A percentile compares a stretch with the other conserved stretches of the same genome.
Evolutionary conservation across 2,888 invertebrate genomes (phyloP).

Genomic region (Acronicta aceris): DNA sequence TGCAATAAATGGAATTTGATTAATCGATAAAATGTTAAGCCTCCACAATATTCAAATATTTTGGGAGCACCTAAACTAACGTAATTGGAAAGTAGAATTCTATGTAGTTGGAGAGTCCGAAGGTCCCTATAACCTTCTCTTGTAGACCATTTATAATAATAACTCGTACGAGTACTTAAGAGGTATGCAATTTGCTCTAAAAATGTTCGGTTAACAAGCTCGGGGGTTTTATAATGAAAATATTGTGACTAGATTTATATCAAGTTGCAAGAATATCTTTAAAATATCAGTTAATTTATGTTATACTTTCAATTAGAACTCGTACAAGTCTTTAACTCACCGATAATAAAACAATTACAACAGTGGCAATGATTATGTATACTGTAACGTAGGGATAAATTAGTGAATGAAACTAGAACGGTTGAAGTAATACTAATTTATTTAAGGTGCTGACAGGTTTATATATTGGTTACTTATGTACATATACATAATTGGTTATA

Average conservation of each 20-base stretch:
- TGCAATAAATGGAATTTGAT: conserved; percentile 7
- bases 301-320: neutral
- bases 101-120: conserved; percentile 15
- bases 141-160: conserved; percentile 19
- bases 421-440: too few relatives aligned
- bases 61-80: conserved; percentile 5
- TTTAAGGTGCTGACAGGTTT: too few relatives aligned
- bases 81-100: conserved; percentile 26
- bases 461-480: too few relatives aligned
- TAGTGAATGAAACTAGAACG: too few relatives aligned
- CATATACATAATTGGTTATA: too few relatives aligned
- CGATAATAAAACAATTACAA: too few relatives aligned
- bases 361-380: too few relatives aligned
- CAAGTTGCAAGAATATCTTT: neutral
- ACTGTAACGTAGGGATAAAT: too few relatives aligned
- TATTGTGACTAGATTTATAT: neutral
- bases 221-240: neutral
- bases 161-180: conserved; percentile 7
- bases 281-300: too few relatives aligned
- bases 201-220: neutral
- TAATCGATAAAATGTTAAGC: conserved; percentile 26
- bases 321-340: too few relatives aligned
- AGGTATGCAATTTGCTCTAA: neutral
- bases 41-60: conserved; percentile 17
- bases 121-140: conserved; percentile 3